A percentile compares a stretch with the other conserved stretches of the same genome.
phyloP scores from a whole-genome alignment of 1,140 invertebrate species.

The Sarcophaga peregrina region DNA sequence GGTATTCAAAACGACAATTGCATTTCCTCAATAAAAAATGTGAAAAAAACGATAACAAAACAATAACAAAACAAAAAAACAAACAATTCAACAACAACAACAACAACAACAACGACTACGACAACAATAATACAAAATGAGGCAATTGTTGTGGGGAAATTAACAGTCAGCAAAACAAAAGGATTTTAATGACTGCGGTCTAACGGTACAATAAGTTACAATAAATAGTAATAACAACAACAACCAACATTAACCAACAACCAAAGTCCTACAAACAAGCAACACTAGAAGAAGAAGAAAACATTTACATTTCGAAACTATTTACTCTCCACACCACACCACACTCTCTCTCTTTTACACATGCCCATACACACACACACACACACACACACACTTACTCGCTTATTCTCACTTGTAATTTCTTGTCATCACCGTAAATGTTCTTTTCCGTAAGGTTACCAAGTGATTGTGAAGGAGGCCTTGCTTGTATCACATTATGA shows the following conservation, averaged over 20 bases:
- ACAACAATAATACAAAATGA: constrained; percentile 24
- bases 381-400: not conserved
- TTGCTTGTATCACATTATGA: too few species aligned
- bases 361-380: not conserved
- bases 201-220: constrained; percentile 7
- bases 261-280: not conserved
- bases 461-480: not conserved
- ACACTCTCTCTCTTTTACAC: too few species aligned
- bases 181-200: constrained; percentile 34
- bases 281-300: constrained; percentile 20
- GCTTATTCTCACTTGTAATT: constrained; percentile 8
- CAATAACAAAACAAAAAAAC: not conserved
- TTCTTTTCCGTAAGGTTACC: not conserved
- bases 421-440: constrained; percentile 9
- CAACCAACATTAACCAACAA: not conserved
- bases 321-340: not conserved
- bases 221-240: not conserved
- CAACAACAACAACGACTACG: not conserved
- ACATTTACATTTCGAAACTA: not conserved
- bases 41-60: not conserved
- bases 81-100: not conserved
- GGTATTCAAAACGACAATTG: constrained; percentile 19
- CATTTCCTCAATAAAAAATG: constrained; percentile 22
- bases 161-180: constrained; percentile 31
- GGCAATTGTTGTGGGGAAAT: constrained; percentile 36